These are phyloP conservation scores for Cairina moschata DNA, from an alignment of 2,113 vertebrate species.

Conservation along the genomic window DNA sequence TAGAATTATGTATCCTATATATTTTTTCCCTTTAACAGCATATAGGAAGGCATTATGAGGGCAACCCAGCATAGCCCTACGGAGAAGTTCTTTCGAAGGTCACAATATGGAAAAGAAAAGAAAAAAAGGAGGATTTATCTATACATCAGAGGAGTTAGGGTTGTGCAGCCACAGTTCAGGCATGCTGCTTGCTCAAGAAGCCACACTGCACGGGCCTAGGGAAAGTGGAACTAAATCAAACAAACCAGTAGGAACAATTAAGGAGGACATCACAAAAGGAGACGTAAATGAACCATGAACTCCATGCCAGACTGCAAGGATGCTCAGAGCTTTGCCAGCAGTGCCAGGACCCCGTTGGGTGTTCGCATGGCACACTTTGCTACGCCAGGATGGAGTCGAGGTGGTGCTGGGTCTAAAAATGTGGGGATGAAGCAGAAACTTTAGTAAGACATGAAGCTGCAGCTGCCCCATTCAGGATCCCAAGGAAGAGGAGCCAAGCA, in stretches of 20 bases:
- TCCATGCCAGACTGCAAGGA: rapidly evolving
- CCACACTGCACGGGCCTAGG: background rate
- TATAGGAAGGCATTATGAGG: background rate
- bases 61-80: background rate
- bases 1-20: background rate
- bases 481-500: background rate
- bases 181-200: background rate
- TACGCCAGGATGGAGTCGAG: background rate
- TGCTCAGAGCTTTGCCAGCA: background rate
- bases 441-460: rapidly evolving
- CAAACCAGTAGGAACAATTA: too few relatives aligned
- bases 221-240: background rate
- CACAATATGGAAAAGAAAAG: background rate
- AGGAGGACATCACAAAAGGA: background rate
- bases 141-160: background rate
- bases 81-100: background rate
- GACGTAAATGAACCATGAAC: background rate
- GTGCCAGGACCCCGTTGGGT: background rate
- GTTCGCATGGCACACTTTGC: rapidly evolving
- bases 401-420: background rate
- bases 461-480: background rate
- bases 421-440: background rate
- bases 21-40: background rate
- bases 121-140: background rate
- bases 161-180: background rate